Evolutionary conservation across 2,113 vertebrate species (phyloP).

Genomic region (Arenaria interpres): DNA sequence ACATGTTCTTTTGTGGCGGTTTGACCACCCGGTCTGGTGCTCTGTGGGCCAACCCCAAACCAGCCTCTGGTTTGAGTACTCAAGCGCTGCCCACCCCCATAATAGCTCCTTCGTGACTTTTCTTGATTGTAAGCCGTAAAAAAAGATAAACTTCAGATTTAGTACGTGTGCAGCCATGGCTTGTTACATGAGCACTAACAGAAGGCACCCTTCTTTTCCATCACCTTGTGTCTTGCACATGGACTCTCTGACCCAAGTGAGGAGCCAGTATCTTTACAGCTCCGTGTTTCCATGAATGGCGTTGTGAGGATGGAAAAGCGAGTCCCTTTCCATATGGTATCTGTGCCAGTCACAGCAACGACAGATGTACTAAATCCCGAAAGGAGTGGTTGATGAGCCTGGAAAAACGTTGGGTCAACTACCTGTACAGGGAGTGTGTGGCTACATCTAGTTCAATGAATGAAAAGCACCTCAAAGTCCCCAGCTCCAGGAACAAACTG

Average conservation of each 20-base stretch:
- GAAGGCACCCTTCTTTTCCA: background rate
- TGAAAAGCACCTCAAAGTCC: background rate
- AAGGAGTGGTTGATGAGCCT: background rate
- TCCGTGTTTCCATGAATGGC: fast-evolving
- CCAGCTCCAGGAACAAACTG: background rate
- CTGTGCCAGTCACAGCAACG: background rate
- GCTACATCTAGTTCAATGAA: fast-evolving
- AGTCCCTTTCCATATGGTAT: background rate
- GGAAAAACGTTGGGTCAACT: background rate
- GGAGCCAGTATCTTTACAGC: background rate
- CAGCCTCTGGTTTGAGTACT: background rate
- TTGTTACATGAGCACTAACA: background rate
- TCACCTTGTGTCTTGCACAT: background rate
- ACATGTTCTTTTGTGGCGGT: background rate
- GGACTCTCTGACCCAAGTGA: background rate
- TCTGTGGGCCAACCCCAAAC: background rate
- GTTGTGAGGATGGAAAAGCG: background rate
- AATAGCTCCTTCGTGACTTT: background rate
- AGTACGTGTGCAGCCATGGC: background rate
- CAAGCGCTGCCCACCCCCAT: background rate
- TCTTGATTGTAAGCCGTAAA: background rate
- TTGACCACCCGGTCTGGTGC: background rate
- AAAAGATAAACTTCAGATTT: background rate
- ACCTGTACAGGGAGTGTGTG: background rate
- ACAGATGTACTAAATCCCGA: background rate